Evolutionary conservation across 2,113 vertebrate genomes (phyloP).

Genomic region (Peromyscus maniculatus): DNA sequence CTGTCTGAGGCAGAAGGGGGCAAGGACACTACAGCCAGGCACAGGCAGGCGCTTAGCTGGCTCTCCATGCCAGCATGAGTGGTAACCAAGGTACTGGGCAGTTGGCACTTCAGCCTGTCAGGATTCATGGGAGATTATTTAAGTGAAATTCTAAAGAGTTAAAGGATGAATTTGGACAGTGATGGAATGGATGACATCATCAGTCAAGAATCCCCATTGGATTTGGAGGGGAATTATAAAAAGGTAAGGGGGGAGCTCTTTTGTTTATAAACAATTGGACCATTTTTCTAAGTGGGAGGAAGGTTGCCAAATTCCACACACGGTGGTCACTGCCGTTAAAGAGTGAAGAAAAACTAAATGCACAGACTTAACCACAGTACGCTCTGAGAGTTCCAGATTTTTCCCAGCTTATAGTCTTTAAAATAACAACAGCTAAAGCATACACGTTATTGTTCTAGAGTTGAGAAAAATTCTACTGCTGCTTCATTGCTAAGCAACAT

Average conservation of each 20-base stretch:
- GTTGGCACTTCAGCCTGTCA: conserved; percentile 21
- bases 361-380: conserved; percentile 43
- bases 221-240: conserved; percentile 92
- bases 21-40: neutral
- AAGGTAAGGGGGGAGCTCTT: conserved; percentile 91
- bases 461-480: neutral
- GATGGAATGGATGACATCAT: conserved; percentile 92
- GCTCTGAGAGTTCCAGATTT: neutral
- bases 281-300: conserved; percentile 75
- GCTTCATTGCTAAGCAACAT: conserved; percentile 20
- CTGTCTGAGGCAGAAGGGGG: conserved; percentile 20
- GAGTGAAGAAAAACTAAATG: conserved; percentile 59
- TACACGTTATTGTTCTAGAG: neutral
- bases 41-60: conserved; percentile 16
- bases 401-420: neutral
- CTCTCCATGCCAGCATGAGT: conserved; percentile 69
- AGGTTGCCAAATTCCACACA: conserved; percentile 63
- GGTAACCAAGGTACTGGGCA: neutral
- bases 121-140: conserved; percentile 54
- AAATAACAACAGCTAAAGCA: neutral
- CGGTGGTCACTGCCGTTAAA: neutral
- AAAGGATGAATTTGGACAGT: conserved; percentile 89
- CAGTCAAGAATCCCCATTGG: conserved; percentile 88
- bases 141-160: conserved; percentile 73
- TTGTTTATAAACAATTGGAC: conserved; percentile 74